These are phyloP conservation scores for Coptotermes formosanus DNA, from an alignment of 1,140 invertebrate species.

Conservation along the genomic window DNA sequence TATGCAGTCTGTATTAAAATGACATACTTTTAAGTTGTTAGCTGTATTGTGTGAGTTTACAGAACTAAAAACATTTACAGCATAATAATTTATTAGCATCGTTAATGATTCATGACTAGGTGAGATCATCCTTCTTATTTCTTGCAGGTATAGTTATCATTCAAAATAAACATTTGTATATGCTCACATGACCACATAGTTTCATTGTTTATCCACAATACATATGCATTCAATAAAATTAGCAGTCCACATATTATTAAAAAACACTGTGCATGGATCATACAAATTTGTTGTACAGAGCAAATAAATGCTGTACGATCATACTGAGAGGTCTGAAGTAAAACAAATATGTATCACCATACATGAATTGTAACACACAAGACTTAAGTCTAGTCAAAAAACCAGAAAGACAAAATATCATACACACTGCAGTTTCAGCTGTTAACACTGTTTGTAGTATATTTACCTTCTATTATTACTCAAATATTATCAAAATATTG, in stretches of 20 bases:
- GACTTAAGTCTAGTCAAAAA: neutral
- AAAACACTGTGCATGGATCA: too few species aligned
- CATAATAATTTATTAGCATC: neutral
- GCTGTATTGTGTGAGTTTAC: neutral
- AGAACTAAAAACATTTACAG: conserved; percentile 14
- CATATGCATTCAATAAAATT: neutral
- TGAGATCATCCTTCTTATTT: neutral
- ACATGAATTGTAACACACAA: neutral
- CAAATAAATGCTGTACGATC: neutral
- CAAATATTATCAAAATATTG: too few species aligned
- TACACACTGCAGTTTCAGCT: too few species aligned
- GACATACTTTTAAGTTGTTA: neutral
- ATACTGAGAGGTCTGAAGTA: neutral
- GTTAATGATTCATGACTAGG: neutral
- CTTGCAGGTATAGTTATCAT: neutral
- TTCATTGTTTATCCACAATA: neutral
- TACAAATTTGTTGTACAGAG: neutral
- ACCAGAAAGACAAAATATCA: neutral
- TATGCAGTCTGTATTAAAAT: neutral
- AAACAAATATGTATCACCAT: neutral
- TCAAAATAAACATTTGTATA: neutral
- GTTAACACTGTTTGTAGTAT: too few species aligned
- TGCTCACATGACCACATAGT: too few species aligned
- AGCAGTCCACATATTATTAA: too few species aligned
- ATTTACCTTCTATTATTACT: too few species aligned